Conservation (phyloP, 92 coral and sea anemone genomes). For the Muricea muricata region DNA sequence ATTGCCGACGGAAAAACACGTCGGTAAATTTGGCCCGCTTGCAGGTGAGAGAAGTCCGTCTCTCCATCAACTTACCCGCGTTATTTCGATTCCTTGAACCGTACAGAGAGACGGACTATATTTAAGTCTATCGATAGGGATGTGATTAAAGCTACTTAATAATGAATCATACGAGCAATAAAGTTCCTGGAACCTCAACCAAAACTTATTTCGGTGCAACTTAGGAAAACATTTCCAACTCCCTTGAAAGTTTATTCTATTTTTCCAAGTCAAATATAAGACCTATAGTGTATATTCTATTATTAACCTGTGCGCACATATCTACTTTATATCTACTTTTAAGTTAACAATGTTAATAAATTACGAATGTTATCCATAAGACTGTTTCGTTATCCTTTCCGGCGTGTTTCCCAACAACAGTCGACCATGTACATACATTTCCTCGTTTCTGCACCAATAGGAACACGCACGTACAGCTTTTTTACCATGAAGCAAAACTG, state of each 20-base stretch:
- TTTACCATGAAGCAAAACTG: background rate
- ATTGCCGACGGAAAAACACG: no score
- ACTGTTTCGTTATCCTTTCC: background rate
- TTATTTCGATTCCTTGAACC: no score
- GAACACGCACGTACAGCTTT: background rate
- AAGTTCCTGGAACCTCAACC: no score
- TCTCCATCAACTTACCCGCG: no score
- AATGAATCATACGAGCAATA: no score
- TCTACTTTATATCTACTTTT: constrained; percentile 16
- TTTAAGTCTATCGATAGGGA: no score
- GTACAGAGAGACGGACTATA: no score
- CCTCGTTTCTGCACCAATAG: background rate
- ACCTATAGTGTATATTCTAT: background rate
- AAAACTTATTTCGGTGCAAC: no score
- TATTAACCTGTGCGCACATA: background rate
- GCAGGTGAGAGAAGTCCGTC: no score
- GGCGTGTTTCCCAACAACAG: background rate
- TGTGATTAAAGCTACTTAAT: no score
- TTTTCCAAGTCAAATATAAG: background rate
- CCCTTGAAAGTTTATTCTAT: background rate
- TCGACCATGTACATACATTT: background rate
- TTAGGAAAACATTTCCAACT: background rate
- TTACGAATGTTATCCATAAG: background rate
- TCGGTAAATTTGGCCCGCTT: no score
- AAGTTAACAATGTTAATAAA: background rate